Conservation (phyloP, 2,888 invertebrate species). For the Globia sparganii region DNA sequence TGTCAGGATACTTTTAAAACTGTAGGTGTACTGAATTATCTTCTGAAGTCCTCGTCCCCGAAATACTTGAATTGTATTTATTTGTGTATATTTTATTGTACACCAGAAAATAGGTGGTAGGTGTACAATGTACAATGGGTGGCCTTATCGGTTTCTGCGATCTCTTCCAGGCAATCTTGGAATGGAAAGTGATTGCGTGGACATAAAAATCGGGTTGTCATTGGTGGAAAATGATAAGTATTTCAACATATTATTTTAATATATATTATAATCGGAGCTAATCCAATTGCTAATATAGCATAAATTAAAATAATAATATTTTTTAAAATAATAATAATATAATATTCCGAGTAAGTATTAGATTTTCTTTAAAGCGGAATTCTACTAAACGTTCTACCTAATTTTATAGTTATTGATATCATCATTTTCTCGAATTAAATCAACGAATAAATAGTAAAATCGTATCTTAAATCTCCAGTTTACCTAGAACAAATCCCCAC, state of each 20-base stretch:
- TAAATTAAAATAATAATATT: too few relatives aligned
- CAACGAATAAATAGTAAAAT: neutral
- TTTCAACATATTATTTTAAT: too few relatives aligned
- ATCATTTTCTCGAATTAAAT: neutral
- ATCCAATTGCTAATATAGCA: too few relatives aligned
- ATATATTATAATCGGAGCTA: too few relatives aligned
- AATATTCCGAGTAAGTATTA: too few relatives aligned
- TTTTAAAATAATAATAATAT: too few relatives aligned
- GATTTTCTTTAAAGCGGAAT: neutral
- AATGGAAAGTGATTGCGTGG: neutral
- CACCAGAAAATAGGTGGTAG: neutral
- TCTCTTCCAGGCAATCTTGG: neutral
- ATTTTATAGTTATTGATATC: neutral
- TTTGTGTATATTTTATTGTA: neutral
- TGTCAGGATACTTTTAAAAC: neutral
- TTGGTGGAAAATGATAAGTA: neutral
- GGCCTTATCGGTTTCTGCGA: neutral
- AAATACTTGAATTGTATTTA: neutral
- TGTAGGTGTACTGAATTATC: too few relatives aligned
- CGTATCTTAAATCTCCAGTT: neutral
- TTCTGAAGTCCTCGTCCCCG: neutral
- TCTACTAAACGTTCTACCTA: neutral
- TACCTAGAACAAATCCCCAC: neutral
- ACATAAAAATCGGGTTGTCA: neutral
- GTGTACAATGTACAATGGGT: too few relatives aligned